These are phyloP conservation scores for Sylvilagus floridanus DNA, from an alignment of 2,797 vertebrate genomes.

Conservation along the genomic window DNA sequence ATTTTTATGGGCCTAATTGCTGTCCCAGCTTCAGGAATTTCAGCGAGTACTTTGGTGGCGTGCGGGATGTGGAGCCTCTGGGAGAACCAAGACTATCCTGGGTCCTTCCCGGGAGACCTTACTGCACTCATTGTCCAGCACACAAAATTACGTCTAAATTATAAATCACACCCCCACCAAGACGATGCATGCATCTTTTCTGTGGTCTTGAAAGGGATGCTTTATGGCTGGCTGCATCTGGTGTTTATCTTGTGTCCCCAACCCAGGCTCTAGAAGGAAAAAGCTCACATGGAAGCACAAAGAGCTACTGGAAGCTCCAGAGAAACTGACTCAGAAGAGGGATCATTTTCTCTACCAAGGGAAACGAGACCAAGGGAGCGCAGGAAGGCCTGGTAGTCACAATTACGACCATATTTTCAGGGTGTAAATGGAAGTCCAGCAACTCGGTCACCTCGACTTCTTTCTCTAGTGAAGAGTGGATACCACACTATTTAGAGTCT, in stretches of 20 bases:
- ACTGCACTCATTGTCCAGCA: conserved; percentile 34
- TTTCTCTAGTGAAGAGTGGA: neutral
- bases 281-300: neutral
- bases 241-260: conserved; percentile 16
- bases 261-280: neutral
- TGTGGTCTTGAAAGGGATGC: conserved; percentile 32
- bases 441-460: neutral
- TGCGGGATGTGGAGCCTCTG: neutral
- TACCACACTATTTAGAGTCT: neutral
- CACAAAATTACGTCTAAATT: conserved; percentile 30
- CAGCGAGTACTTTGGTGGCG: conserved; percentile 58
- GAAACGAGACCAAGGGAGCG: neutral
- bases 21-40: conserved; percentile 75
- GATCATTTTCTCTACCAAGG: neutral
- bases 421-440: neutral
- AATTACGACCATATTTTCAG: neutral
- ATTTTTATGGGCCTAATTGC: conserved; percentile 80
- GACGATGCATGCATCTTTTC: conserved; percentile 21
- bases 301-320: neutral
- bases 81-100: conserved; percentile 44
- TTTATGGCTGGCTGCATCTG: conserved; percentile 36
- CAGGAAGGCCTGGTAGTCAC: neutral
- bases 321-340: conserved; percentile 5
- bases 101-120: conserved; percentile 34
- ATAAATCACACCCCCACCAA: neutral